Base-by-base conservation (phyloP, 2,113 vertebrate species). In the Grammomys surdaster region DNA sequence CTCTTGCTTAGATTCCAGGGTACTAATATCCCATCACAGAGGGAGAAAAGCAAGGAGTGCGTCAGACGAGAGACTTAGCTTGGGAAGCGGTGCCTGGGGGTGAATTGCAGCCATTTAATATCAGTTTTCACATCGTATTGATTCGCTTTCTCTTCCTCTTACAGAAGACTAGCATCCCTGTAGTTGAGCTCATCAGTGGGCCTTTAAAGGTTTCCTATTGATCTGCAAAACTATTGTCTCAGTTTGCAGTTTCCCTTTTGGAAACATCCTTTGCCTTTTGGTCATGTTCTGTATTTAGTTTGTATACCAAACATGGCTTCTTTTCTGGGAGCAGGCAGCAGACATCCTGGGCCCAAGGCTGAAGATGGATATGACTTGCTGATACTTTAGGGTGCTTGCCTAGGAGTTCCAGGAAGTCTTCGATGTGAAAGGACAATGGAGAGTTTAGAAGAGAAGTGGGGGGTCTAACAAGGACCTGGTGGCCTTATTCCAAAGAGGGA, bases 41-140 rank as follows among this genome's bases (percentile, higher is more conserved):
- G 4, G 10, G 10, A 82, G n/a, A 26, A 78, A 80, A 40, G 63
- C 28, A 86, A 58, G 10, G 60, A 95, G 54, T 5, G 86, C 56
- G 40, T 70, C 76, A 54, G n/a, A 72, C 51, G 2, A 36, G 69
- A 85, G 72, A 90, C 40, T 28, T 40, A 76, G 51, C 73, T 80
- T 54, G 43, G 92, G 60, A 67, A 95, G 54, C 81, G 73, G 40
- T 0, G 0, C 43, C 81, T 67, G 14, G 36, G 77, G 89, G 92
- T 84, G 91, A 92, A 84, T 93, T 77, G 76, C 96, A 96, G 96
- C 89, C 94, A 77, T 93, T 96, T 96, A 77, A 92, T 96, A 96
- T 91, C 92, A 89, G 92, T 97, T 96, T 97, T 97, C 31, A 7
- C 96, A 95, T 96, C 97, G 89, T 97, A 98, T 96, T 95, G 97